Evolutionary conservation across 2,888 invertebrate genomes (phyloP), one percentile per base, ranked within the genome.

Genomic region (Prosapia bicincta): DNA sequence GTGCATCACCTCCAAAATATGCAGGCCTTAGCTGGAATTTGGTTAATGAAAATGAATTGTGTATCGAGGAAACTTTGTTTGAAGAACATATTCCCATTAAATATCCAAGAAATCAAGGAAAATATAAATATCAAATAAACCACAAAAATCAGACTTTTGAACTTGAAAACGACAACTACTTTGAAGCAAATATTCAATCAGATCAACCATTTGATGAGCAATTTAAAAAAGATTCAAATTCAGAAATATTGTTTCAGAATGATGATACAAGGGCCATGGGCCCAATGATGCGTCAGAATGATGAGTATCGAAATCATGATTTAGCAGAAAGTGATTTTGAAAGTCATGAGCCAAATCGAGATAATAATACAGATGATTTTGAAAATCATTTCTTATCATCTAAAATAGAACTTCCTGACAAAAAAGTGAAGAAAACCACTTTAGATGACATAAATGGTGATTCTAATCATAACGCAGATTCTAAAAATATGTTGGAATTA

Each of bases 41-140:
- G 54, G 78, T 81, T 10, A 78, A 81, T 73, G 81, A 81, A 70
- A 78, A 79, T 67, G 77, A 79, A 54, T 71, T 79, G 5, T 81
- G 81, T 66, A 24, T 74, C 30, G 69, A 23, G 9, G 74, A 74
- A 74, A 69, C 30, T 54, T 20, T 54, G 54, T 54, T 20, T 20
- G 20, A 54, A 2, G 54, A 54, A 20, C 2, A 20, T 54, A 38
- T 38, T 38, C 38, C 38, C 15, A 15, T 38, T 13, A 38, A 38
- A 15, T 15, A 6, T 38, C n/a, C 13, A 43, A n/a, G 23, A 71
- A 7, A 54, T 2, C 54, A 54, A 54, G 10, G 20, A 54, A 54
- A n/a, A 54, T 54, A 20, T 54, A 54, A 54, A 54, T 54, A 54
- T 20, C 54, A 54, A 54, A 54, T 20, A 54, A 54, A 54, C 20